Evolutionary conservation across 2,888 invertebrate species (phyloP).

Genomic region (Ctenicera cuprea): DNA sequence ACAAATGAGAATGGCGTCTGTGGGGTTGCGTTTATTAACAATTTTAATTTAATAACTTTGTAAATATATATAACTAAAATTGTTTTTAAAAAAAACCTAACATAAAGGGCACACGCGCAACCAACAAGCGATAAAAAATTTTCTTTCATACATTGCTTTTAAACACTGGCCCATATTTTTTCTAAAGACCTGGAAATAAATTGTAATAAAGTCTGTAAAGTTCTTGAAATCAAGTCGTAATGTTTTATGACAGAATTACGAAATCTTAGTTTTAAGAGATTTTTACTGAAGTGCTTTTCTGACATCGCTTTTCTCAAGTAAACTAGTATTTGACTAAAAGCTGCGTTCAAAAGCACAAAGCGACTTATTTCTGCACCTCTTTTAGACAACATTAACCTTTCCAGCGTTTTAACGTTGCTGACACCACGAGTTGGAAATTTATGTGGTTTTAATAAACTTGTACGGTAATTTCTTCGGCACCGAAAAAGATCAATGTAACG

Average conservation of each 20-base stretch:
- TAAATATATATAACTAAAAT: too few relatives aligned
- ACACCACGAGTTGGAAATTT: too few relatives aligned
- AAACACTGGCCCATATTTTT: conserved; percentile 1
- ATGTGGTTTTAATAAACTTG: too few relatives aligned
- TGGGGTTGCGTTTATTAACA: conserved; percentile 22
- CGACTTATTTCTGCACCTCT: too few relatives aligned
- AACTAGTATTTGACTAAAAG: conserved; percentile 14
- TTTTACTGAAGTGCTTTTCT: background rate
- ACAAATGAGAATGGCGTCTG: background rate
- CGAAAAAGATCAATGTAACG: too few relatives aligned
- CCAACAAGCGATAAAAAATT: background rate
- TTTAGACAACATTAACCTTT: too few relatives aligned
- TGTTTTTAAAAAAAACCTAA: background rate
- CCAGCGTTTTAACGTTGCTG: too few relatives aligned
- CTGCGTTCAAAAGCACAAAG: background rate
- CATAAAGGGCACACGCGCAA: background rate
- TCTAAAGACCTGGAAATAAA: background rate
- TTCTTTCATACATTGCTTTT: background rate
- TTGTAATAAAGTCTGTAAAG: conserved; percentile 2
- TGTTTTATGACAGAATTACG: conserved; percentile 20
- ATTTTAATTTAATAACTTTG: conserved; percentile 26
- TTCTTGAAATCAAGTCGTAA: conserved; percentile 10
- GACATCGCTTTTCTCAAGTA: conserved; percentile 5
- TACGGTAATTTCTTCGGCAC: too few relatives aligned
- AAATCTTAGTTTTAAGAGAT: conserved; percentile 31